Evolutionary conservation across 2,113 vertebrate species (phyloP).

Genomic region (Anguilla japonica): DNA sequence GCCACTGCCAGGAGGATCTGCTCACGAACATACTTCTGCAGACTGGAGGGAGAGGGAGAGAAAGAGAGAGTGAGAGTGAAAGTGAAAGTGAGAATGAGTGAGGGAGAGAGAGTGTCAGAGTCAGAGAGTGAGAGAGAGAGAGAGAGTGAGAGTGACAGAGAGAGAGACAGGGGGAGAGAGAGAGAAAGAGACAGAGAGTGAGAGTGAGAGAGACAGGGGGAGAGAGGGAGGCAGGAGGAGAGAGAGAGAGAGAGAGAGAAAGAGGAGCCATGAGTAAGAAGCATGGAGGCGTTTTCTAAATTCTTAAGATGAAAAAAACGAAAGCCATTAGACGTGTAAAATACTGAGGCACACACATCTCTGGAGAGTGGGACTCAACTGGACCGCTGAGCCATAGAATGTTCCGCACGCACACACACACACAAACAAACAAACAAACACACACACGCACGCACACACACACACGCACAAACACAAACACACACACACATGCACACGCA

Average conservation of each 20-base stretch:
- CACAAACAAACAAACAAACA: not conserved
- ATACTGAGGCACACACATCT: too few species aligned
- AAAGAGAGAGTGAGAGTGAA: not conserved
- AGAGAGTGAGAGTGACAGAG: too few species aligned
- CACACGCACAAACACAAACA: not conserved
- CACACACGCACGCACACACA: not conserved
- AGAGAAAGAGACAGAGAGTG: not conserved
- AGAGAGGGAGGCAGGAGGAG: not conserved
- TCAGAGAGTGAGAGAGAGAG: too few species aligned
- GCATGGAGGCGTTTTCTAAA: too few species aligned
- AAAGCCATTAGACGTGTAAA: not conserved
- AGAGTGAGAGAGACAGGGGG: too few species aligned
- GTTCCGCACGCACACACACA: too few species aligned
- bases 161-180: not conserved
- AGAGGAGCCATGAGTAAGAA: not conserved
- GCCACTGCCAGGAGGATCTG: slow-evolving; percentile 97
- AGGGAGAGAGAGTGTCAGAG: not conserved
- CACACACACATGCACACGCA: not conserved
- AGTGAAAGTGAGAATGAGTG: not conserved
- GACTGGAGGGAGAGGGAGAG: slow-evolving; percentile 61
- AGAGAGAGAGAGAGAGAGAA: not conserved
- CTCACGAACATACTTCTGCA: slow-evolving; percentile 97
- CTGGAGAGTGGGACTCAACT: too few species aligned
- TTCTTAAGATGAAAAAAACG: too few species aligned
- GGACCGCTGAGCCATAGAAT: too few species aligned